Base-by-base conservation (phyloP, 2,113 vertebrate genomes). In the Ophiodon elongatus region DNA sequence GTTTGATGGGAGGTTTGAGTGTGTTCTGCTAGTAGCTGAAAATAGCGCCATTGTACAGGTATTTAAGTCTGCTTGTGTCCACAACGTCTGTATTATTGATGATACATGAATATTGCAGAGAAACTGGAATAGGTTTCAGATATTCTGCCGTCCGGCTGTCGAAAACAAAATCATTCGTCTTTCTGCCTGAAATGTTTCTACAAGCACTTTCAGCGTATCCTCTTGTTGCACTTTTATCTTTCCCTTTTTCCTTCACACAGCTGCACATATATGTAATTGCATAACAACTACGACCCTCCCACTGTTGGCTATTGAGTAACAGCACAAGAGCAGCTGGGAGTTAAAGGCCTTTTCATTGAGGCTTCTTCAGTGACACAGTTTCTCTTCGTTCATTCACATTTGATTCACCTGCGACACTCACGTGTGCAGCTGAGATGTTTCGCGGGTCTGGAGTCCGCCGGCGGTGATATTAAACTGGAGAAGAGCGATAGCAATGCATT, bases 101-200 rank as follows among this genome's bases (percentile, higher is more conserved):
- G 37, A 63, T 11, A 27, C 31, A 57, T 84, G 45, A 80, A 90
- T 83, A 72, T 59, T 62, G 7, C 35, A 76, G 62, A 50, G 65
- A 60, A 33, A 23, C 11, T 65, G 33, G 29, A 47, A 47, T 29
- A 37, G 41, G 19, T n/a, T 71, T 79, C 41, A 76, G 23, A 15
- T 68, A 35, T 25, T 64, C 13, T 21, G 0, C 68, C 3, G 21
- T 27, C 21, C 62, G 25, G 10, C 27, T 45, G 35, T 33, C 4
- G 15, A 45, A 4, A 13, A n/a, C 9, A 65, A 27, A 50, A 70
- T 80, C 1, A 2, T n/a, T 72, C 67, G 35, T 29, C 6, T 11
- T n/a, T 6, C 25, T 67, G 27, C 35, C 57, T 60, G n/a, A 82
- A 33, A 11, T 70, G 19, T 54, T 62, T 37, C 27, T 2, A 13